A percentile compares a stretch with the other conserved stretches of the same genome.
Evolutionary conservation across 2,797 vertebrate genomes (phyloP).

Genomic region (Tympanoctomys barrerae): DNA sequence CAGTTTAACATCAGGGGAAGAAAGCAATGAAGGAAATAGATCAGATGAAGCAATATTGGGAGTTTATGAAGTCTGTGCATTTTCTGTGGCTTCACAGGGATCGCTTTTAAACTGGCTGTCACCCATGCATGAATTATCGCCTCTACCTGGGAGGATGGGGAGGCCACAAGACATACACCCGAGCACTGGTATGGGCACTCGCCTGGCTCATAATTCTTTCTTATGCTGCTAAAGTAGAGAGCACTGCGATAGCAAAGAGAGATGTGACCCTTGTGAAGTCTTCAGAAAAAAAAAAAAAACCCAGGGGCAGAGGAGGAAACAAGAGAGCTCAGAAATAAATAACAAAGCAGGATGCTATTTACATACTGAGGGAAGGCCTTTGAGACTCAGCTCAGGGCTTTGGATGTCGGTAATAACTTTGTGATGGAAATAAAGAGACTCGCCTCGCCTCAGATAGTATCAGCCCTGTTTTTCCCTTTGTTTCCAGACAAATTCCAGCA

Average conservation of each 20-base stretch:
- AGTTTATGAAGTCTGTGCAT: conserved; percentile 78
- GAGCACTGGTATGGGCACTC: not conserved
- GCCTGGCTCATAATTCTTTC: conserved; percentile 72
- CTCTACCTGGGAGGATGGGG: conserved; percentile 73
- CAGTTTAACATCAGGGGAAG: conserved; percentile 66
- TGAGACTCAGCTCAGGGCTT: conserved; percentile 63
- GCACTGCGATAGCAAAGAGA: conserved; percentile 71
- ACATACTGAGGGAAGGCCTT: conserved; percentile 46
- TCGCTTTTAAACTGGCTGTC: conserved; percentile 78
- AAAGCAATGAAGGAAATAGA: conserved; percentile 64
- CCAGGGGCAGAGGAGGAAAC: conserved; percentile 61
- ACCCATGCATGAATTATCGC: conserved; percentile 73
- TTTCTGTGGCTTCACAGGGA: conserved; percentile 77
- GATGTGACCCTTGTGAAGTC: conserved; percentile 65
- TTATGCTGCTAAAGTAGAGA: conserved; percentile 72
- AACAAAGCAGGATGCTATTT: conserved; percentile 79
- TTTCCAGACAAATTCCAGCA: conserved; percentile 62
- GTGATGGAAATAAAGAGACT: conserved; percentile 70
- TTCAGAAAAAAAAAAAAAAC: conserved; percentile 55
- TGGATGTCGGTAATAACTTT: conserved; percentile 60
- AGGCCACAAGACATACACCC: conserved; percentile 66
- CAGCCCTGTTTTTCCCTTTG: conserved; percentile 65
- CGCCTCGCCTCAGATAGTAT: not conserved
- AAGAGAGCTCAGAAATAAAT: conserved; percentile 68
- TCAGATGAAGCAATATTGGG: conserved; percentile 73